Evolutionary conservation across 2,888 invertebrate genomes (phyloP).

Genomic region (Rotaria macrura): DNA sequence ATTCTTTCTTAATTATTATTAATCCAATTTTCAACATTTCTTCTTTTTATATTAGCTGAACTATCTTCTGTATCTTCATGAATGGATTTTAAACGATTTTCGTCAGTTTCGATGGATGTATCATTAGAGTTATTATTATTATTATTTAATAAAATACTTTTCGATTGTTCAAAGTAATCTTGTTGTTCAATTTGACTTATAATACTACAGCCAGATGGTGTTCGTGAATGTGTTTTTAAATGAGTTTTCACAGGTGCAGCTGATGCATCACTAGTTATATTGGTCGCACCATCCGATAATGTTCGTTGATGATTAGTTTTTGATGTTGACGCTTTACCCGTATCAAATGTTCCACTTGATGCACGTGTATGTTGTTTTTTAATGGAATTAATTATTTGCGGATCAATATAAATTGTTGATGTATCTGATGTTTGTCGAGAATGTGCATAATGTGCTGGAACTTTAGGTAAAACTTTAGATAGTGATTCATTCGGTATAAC

Average conservation of each 20-base stretch:
- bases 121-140: neutral
- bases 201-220: constrained; percentile 25
- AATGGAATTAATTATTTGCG: neutral
- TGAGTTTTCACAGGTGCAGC: neutral
- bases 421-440: constrained; percentile 27
- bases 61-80: neutral
- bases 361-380: constrained; percentile 24
- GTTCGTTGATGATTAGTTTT: constrained; percentile 21
- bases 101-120: neutral
- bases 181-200: constrained; percentile 25
- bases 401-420: constrained; percentile 19
- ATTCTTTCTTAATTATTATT: neutral
- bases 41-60: neutral
- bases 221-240: constrained; percentile 26
- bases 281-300: constrained; percentile 4
- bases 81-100: neutral
- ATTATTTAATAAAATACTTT: neutral
- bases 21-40: neutral
- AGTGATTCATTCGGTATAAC: neutral
- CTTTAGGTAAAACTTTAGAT: neutral
- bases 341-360: constrained; percentile 28
- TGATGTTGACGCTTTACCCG: constrained; percentile 1
- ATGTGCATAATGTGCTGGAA: constrained; percentile 24
- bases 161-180: constrained; percentile 21
- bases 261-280: neutral